Evolutionary conservation across 2,888 invertebrate genomes (phyloP), one percentile per base, ranked within the genome.

Genomic region (Lissocephala sabroskyi): DNA sequence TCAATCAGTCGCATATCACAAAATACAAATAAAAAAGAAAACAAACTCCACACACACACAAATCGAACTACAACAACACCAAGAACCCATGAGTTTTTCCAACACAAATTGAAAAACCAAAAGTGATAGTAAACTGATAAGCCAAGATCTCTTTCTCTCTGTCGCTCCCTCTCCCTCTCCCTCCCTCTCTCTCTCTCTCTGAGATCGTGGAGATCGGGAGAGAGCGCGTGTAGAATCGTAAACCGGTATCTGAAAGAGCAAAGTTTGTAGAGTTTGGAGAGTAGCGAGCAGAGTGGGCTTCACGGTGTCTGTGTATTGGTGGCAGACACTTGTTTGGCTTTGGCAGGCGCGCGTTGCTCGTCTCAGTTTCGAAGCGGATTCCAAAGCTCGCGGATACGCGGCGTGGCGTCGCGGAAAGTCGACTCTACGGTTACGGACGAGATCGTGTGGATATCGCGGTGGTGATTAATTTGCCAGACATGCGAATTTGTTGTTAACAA

Each of bases 1-100:
- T 62, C 68, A 68, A 68, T 68, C 67, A 68, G 75, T 74, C 67
- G 56, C 49, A 62, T 63, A 53, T 52, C 59, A 52, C 33, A 45
- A 36, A 44, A 44, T 39, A 41, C 41, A 51, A 62, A 59, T 49
- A 70, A 54, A 70, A 74, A 40, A 62, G 9, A 13, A 44, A 23
- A 41, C 29, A 23, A 43, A 37, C 13, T 43, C 18, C 36, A 42
- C 18, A 36, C 49, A 57, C 30, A 35, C 7, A 45, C 45, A 45
- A 39, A 41, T 18, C 35, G 35, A 35, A 35, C 17, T 7, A 45
- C 45, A 41, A 64, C 48, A 54, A 36, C 40, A 53, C 56, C 56
- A 60, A 75, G 76, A 73, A 75, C 75, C 73, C 73, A 70, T n/a
- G n/a, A n/a, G n/a, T n/a, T 74, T 63, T 54, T 70, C 70, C 64